Evolutionary conservation across 2,113 vertebrate genomes (phyloP), one percentile per base, ranked within the genome.

Genomic region (Microtus ochrogaster): DNA sequence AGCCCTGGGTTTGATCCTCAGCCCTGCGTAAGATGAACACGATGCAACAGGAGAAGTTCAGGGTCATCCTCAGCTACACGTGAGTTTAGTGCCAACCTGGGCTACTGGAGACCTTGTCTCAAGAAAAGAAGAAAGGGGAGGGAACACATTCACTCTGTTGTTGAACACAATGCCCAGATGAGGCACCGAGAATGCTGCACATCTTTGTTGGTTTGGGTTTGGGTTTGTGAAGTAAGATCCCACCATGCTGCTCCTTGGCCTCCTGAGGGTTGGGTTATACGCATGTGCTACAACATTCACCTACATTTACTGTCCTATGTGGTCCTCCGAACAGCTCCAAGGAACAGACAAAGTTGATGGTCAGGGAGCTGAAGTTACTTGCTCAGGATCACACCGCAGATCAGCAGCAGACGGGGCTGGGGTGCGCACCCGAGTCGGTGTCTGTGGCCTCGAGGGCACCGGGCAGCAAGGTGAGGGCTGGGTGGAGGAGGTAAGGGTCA

Each of bases 321-420:
- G 55, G 49, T 77, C 83, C 55, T 94, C 79, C 68, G 55, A 86
- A 78, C 21, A 68, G 44, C 52, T 76, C 33, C 12, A 13, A 41
- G 24, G 65, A 93, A 49, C 49, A 47, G 47, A 49, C 49, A 61
- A 94, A 68, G 78, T 68, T 5, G 41, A 94, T 49, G 47, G 22
- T 58, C 78, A 30, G 92, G 87, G 68, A 93, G 28, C 66, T 84
- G 55, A 92, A 77, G 47, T 17, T 74, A 74, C 58, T 92, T 90
- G 68, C 28, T 96, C 63, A 28, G 66, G 52, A 28, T 66, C 81
- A 73, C 76, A 36, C 2, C n/a, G 49, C 52, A 58, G 58, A 58
- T 21, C 58, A 58, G 58, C 19, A 21, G 58, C 41, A 26, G n/a
- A 33, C 21, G n/a, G 82, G 28, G 52, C 44, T 74, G n/a, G 17